Conservation (phyloP, 2,888 invertebrate genomes). For the Volucella bombylans region DNA sequence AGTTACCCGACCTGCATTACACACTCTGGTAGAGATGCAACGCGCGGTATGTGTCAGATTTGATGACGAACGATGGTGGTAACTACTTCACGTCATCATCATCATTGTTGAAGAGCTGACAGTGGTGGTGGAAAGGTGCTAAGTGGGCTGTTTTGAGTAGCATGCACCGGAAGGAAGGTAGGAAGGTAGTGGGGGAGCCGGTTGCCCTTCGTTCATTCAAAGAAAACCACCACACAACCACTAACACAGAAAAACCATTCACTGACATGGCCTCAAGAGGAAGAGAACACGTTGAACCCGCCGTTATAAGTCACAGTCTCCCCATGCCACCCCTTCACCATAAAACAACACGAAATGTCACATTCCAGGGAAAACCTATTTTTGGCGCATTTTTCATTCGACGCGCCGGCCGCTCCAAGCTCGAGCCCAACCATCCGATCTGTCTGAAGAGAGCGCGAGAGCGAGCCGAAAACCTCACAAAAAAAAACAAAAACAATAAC, state of each 20-base stretch:
- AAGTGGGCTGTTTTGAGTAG: neutral
- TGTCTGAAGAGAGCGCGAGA: constrained; percentile 55
- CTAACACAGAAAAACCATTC: constrained; percentile 60
- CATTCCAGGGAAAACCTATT: constrained; percentile 65
- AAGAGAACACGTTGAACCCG: constrained; percentile 68
- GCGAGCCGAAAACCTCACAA: constrained; percentile 5
- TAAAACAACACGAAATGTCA: constrained; percentile 39
- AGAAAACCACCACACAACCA: constrained; percentile 62
- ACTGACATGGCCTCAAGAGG: constrained; percentile 32
- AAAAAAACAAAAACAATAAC: constrained; percentile 37
- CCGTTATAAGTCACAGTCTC: constrained; percentile 24
- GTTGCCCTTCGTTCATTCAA: constrained; percentile 72
- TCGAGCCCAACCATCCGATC: constrained; percentile 45
- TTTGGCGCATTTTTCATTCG: constrained; percentile 72
- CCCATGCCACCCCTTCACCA: neutral
- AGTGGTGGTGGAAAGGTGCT: neutral
- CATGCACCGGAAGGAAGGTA: constrained; percentile 36
- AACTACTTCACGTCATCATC: constrained; percentile 59
- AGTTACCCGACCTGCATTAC: constrained; percentile 67
- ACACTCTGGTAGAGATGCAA: constrained; percentile 42
- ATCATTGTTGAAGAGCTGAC: constrained; percentile 9
- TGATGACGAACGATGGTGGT: constrained; percentile 57
- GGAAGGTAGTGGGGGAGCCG: constrained; percentile 44
- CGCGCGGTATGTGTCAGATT: constrained; percentile 51
- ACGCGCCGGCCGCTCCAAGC: constrained; percentile 57